Evolutionary conservation across 2,888 invertebrate genomes (phyloP).

Genomic region (Pyrgus malvae): DNA sequence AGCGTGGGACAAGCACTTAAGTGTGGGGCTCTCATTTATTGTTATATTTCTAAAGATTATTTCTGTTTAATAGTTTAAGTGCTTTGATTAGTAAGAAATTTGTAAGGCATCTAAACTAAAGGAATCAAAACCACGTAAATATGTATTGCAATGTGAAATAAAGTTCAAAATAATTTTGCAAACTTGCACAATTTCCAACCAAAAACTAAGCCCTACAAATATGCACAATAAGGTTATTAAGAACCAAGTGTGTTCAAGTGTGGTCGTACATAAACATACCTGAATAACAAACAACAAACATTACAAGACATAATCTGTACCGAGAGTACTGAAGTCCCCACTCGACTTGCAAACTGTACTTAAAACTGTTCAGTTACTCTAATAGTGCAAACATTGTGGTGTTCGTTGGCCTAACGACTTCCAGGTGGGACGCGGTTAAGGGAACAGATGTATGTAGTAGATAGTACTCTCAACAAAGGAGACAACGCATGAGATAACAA

Average conservation of each 20-base stretch:
- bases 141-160: no score
- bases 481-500: slow-evolving; percentile 68
- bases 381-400: slow-evolving; percentile 66
- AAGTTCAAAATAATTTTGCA: no score
- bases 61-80: background rate
- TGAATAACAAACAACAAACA: slow-evolving; percentile 40
- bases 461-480: slow-evolving; percentile 57
- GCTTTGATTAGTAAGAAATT: background rate
- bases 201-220: no score
- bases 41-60: no score
- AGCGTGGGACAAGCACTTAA: slow-evolving; percentile 43
- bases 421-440: slow-evolving; percentile 52
- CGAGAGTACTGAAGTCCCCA: slow-evolving; percentile 42
- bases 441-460: slow-evolving; percentile 45
- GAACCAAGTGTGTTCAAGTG: no score
- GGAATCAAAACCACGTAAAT: no score
- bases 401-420: slow-evolving; percentile 56
- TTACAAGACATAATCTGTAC: slow-evolving; percentile 47
- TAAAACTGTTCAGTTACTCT: slow-evolving; percentile 64
- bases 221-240: no score
- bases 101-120: no score
- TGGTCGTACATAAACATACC: no score
- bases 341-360: slow-evolving; percentile 53
- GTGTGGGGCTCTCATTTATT: slow-evolving; percentile 34
- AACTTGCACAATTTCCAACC: no score